phyloP scores from a whole-genome alignment of 2,113 vertebrate genomes.

The Symphodus melops region DNA sequence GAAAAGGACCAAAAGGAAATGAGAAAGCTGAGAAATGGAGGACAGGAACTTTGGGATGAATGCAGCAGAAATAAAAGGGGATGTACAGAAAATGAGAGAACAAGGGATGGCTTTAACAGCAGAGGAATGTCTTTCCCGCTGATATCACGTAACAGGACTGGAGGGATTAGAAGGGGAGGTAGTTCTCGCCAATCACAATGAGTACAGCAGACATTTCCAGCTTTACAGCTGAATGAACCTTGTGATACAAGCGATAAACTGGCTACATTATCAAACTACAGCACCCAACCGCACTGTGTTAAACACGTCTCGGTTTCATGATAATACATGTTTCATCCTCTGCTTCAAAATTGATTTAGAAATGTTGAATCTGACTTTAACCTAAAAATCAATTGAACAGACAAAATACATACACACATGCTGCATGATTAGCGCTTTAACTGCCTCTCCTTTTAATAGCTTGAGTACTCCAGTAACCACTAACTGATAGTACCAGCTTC shows the following conservation, averaged over 20 bases:
- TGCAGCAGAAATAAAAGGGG: neutral
- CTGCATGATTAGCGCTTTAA: too few relatives aligned
- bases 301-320: slow-evolving; percentile 22
- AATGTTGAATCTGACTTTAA: slow-evolving; percentile 5
- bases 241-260: slow-evolving; percentile 41
- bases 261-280: slow-evolving; percentile 4
- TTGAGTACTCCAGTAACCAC: too few relatives aligned
- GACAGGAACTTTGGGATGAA: slow-evolving; percentile 1
- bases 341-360: neutral
- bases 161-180: slow-evolving; percentile 55
- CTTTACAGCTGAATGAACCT: slow-evolving; percentile 33
- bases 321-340: neutral
- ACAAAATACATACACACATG: too few relatives aligned
- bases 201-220: slow-evolving; percentile 47
- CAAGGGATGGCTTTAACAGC: slow-evolving; percentile 55
- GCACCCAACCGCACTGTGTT: neutral
- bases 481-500: neutral
- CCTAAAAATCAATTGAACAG: neutral
- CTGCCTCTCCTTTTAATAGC: too few relatives aligned
- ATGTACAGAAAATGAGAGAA: slow-evolving; percentile 34
- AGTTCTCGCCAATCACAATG: slow-evolving; percentile 59
- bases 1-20: slow-evolving; percentile 1
- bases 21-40: neutral
- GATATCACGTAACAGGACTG: slow-evolving; percentile 60
- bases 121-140: slow-evolving; percentile 68